A percentile compares a stretch with the other conserved stretches of the same genome.
Conservation (phyloP, 2,797 vertebrate genomes). For the Orientallactaga sibirica region DNA sequence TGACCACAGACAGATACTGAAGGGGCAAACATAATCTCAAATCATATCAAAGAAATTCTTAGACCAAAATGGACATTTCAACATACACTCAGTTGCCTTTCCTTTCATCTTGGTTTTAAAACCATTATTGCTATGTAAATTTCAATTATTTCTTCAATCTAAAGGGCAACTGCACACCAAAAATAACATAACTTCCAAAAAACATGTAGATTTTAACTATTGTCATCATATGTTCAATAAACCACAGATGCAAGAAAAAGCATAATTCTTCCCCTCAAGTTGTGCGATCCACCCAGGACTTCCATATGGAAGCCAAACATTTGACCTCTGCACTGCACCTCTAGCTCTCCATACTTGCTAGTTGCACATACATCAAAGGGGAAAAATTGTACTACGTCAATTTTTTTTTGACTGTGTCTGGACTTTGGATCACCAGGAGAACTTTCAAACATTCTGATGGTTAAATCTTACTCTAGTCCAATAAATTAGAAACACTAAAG, state of each 20-base stretch:
- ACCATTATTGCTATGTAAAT: not conserved
- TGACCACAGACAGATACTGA: not conserved
- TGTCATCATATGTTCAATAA: constrained; percentile 28
- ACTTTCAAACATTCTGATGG: not conserved
- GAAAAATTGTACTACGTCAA: not conserved
- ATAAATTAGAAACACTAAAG: constrained; percentile 19
- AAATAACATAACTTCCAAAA: constrained; percentile 14
- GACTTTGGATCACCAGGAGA: not conserved
- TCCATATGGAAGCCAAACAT: not conserved
- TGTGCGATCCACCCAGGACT: not conserved
- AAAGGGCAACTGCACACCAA: not conserved
- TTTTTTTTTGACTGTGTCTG: not conserved
- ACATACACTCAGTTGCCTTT: not conserved
- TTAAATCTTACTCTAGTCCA: not conserved
- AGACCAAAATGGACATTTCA: not conserved
- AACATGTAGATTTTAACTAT: not conserved
- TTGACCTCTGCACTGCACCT: too few relatives aligned
- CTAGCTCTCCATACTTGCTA: not conserved
- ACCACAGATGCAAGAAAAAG: constrained; percentile 37
- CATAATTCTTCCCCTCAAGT: not conserved
- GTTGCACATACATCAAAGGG: not conserved
- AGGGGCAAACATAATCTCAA: constrained; percentile 45
- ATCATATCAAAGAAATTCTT: not conserved
- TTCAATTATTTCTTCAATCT: not conserved
- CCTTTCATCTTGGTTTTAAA: not conserved